Percentiles rank a stretch among this genome's conserved stretches.
phyloP scores from a whole-genome alignment of 2,888 invertebrate species.

The Caenorhabditis sp. region DNA sequence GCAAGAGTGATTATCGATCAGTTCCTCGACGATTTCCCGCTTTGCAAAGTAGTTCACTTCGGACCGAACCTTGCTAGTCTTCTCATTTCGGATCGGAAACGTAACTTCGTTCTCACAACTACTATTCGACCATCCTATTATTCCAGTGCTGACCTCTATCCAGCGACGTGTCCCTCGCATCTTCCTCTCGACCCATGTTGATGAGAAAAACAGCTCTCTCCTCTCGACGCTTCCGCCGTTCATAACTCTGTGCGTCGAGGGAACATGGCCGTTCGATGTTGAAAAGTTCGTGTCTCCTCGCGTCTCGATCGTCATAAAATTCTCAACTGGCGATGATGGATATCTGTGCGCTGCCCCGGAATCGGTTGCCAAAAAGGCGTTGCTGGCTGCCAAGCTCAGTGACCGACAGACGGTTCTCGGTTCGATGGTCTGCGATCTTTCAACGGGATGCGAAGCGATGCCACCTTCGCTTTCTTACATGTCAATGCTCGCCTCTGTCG shows the following conservation, averaged over 20 bases:
- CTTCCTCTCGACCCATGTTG: constrained; percentile 69
- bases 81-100: constrained; percentile 63
- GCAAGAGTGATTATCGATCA: constrained; percentile 68
- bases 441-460: constrained; percentile 76
- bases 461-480: constrained; percentile 73
- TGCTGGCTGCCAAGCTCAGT: constrained; percentile 69
- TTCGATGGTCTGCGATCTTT: constrained; percentile 74
- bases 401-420: constrained; percentile 65
- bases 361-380: constrained; percentile 72
- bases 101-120: constrained; percentile 22
- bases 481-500: constrained; percentile 71
- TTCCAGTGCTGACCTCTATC: constrained; percentile 64
- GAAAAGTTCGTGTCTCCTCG: constrained; percentile 68
- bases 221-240: constrained; percentile 69
- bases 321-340: constrained; percentile 74
- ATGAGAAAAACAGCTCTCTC: constrained; percentile 61
- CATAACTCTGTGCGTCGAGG: constrained; percentile 72
- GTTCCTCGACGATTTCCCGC: constrained; percentile 74
- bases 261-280: constrained; percentile 66
- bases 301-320: constrained; percentile 70
- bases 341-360: constrained; percentile 75
- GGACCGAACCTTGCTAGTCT: constrained; percentile 72
- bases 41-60: constrained; percentile 71
- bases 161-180: constrained; percentile 70
- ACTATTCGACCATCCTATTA: background rate